Evolutionary conservation across 2,797 vertebrate genomes (phyloP).

Genomic region (Myotis pilosus): DNA sequence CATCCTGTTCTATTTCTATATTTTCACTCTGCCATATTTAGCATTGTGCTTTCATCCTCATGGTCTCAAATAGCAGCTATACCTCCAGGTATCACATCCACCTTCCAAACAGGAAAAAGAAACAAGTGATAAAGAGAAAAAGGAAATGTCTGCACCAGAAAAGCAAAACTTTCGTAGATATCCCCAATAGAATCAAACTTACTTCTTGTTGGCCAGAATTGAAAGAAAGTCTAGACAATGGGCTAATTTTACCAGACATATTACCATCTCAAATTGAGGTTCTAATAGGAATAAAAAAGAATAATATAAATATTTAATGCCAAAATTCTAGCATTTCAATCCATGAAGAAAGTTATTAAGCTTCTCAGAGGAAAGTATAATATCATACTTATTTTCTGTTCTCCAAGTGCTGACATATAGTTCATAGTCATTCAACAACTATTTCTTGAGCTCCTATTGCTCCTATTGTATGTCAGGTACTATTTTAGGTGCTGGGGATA

Average conservation of each 20-base stretch:
- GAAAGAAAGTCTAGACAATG: not conserved
- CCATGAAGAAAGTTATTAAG: constrained; percentile 10
- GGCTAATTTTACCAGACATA: not conserved
- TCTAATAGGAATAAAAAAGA: constrained; percentile 14
- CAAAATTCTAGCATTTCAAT: constrained; percentile 41
- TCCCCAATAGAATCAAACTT: not conserved
- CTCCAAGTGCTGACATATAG: constrained; percentile 18
- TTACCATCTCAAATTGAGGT: not conserved
- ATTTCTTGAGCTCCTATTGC: constrained; percentile 27
- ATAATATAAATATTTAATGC: not conserved
- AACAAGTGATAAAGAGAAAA: not conserved
- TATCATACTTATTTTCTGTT: constrained; percentile 24
- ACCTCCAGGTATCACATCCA: not conserved
- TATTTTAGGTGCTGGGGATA: constrained; percentile 61
- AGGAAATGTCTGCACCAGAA: not conserved
- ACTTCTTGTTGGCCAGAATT: not conserved
- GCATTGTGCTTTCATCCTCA: not conserved
- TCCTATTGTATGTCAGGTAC: not conserved
- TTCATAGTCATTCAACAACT: constrained; percentile 6
- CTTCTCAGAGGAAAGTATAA: not conserved
- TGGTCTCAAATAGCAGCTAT: not conserved
- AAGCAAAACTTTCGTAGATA: not conserved
- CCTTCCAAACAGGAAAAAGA: not conserved
- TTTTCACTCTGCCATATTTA: not conserved
- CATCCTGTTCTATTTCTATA: not conserved